Evolutionary conservation across 1,140 invertebrate species (phyloP).

Genomic region (Drosophila persimilis): DNA sequence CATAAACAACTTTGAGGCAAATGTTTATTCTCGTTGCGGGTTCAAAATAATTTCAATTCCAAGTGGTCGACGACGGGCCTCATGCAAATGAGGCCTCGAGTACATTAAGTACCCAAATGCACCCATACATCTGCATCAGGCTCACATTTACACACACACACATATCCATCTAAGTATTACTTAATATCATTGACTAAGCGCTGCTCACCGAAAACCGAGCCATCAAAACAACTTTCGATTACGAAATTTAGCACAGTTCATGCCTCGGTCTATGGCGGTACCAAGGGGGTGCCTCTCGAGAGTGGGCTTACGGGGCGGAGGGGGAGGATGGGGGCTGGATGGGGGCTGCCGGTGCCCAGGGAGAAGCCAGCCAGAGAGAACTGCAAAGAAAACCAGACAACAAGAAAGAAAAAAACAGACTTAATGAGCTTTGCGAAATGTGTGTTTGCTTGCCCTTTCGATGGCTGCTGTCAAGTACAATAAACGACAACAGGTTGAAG

Average conservation of each 20-base stretch:
- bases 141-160: conserved; percentile 11
- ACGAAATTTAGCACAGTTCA: conserved; percentile 74
- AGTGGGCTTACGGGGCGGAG: no score
- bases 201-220: conserved; percentile 57
- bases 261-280: conserved; percentile 7
- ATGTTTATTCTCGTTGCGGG: conserved; percentile 46
- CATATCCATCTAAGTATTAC: conserved; percentile 62
- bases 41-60: conserved; percentile 45
- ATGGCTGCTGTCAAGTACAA: conserved; percentile 80
- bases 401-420: conserved; percentile 46
- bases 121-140: not conserved
- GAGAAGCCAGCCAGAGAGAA: conserved; percentile 10
- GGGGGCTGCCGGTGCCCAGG: conserved; percentile 2
- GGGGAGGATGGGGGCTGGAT: not conserved
- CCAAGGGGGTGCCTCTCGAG: not conserved
- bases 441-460: conserved; percentile 80
- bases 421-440: conserved; percentile 80
- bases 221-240: conserved; percentile 81
- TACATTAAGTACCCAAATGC: conserved; percentile 38
- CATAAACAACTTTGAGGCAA: conserved; percentile 45
- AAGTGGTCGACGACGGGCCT: conserved; percentile 28
- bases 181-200: conserved; percentile 78
- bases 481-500: conserved; percentile 80
- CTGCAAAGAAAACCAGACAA: conserved; percentile 29
- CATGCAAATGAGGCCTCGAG: conserved; percentile 56